Evolutionary conservation across 2,113 vertebrate genomes (phyloP), one percentile per base, ranked within the genome.

Genomic region (Oxygymnocypris stewartii): DNA sequence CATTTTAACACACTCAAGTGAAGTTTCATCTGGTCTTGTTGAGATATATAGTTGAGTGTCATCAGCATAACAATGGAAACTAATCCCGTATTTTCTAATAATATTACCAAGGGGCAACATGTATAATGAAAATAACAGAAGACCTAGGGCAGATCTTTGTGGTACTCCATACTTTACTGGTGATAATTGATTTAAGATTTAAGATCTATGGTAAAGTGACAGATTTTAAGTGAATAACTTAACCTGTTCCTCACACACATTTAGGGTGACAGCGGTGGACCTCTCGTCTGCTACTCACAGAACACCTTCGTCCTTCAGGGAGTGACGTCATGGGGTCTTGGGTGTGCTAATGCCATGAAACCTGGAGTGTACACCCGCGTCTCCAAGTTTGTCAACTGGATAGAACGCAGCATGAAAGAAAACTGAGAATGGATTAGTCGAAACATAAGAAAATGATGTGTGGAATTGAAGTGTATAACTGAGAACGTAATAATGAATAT

Each of bases 221-320:
- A 20, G 18, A 40, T 40, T 40, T 73, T 9, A 71, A 37, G 35
- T 40, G 16, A 71, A 71, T 71, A 40, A 71, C 6, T 23, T 49
- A 28, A 61, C 25, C 1, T 79, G 8, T 51, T 78, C 16, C 25
- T 87, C 86, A 28, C 51, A 76, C 89, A 0, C 89, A 61, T 84
- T 74, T 86, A 99, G 98, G 98, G 98, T 18, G 98, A 99, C 96
- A 99, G 98, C 6, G 98, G 98, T 2, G 98, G 98, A 28, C 98
- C 98, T 75, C 94, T 99, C 35, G 96, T 98, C 63, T 99, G 98
- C 86, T 86, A 89, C 47, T 85, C 95, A 6, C 94, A 97, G 89
- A 96, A 95, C 85, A 96, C 47, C 79, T 99, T 95, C 82, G 37
- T 98, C 83, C 87, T 99, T 37, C 98, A 99, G 89, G 98, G 98